Evolutionary conservation across 2,113 vertebrate genomes (phyloP).

Genomic region (Lasiurus borealis): DNA sequence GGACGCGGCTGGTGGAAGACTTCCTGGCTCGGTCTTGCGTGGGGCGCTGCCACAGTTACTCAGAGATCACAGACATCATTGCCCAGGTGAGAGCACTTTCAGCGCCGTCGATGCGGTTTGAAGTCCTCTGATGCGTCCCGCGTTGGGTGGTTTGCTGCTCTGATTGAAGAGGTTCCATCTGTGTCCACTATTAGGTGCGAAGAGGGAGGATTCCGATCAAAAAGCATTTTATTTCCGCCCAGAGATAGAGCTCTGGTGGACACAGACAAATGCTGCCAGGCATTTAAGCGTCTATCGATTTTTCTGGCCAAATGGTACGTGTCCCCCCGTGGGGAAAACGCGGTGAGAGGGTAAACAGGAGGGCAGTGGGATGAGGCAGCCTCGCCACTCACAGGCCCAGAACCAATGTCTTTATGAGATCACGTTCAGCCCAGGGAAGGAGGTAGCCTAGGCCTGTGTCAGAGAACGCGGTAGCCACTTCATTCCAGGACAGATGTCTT

Average conservation of each 20-base stretch:
- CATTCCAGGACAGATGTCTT: neutral
- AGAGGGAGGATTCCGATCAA: conserved; percentile 17
- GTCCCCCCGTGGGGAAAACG: neutral
- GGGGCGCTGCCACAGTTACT: conserved; percentile 88
- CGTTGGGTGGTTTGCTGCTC: neutral
- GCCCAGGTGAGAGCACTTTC: conserved; percentile 87
- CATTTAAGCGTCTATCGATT: conserved; percentile 13
- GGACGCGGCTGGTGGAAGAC: conserved; percentile 88
- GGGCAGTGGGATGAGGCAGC: neutral
- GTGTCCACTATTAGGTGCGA: neutral
- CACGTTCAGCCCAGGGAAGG: neutral
- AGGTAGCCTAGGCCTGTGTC: neutral
- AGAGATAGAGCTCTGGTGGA: neutral
- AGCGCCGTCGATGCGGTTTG: neutral
- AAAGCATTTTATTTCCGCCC: conserved; percentile 57
- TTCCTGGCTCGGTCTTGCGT: conserved; percentile 89
- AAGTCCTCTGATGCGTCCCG: conserved; percentile 15
- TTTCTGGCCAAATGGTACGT: neutral
- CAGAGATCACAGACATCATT: conserved; percentile 88
- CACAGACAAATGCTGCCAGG: conserved; percentile 9
- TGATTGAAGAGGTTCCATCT: neutral
- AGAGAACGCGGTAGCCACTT: neutral
- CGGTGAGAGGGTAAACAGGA: conserved; percentile 5
- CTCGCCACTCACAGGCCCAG: neutral
- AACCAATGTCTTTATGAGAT: neutral